These are phyloP conservation scores for Amblyjoppa proteus DNA, from an alignment of 2,888 invertebrate genomes.

Conservation along the genomic window DNA sequence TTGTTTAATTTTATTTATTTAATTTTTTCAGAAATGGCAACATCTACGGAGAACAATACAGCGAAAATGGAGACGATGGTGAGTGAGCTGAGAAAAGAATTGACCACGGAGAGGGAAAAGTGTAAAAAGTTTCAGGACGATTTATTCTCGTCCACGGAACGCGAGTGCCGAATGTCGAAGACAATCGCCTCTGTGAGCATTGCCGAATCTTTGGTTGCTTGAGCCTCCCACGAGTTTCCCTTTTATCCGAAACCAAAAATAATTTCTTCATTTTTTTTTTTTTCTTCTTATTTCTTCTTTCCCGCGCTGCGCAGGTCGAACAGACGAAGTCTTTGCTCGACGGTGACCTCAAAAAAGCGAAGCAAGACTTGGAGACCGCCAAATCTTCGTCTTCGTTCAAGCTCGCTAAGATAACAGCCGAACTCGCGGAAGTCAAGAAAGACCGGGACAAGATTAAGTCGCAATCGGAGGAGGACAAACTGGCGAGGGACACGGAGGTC, in stretches of 20 bases:
- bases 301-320: constrained; percentile 85
- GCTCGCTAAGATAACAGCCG: constrained; percentile 86
- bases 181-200: constrained; percentile 79
- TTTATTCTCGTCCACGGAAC: constrained; percentile 77
- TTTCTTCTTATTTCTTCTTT: constrained; percentile 28
- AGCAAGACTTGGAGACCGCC: constrained; percentile 87
- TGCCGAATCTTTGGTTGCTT: constrained; percentile 60
- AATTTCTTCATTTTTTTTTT: constrained; percentile 10
- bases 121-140: constrained; percentile 88
- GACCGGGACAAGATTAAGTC: constrained; percentile 89
- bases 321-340: constrained; percentile 87
- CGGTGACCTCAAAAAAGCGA: constrained; percentile 87
- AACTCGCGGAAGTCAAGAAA: constrained; percentile 86
- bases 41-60: constrained; percentile 84
- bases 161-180: constrained; percentile 80
- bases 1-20: constrained; percentile 12
- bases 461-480: constrained; percentile 90
- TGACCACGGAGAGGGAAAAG: constrained; percentile 87
- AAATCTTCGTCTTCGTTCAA: constrained; percentile 83
- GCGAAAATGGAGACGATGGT: constrained; percentile 88
- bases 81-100: constrained; percentile 87
- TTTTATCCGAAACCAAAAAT: neutral
- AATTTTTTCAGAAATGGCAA: constrained; percentile 84
- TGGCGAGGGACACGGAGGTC: constrained; percentile 92
- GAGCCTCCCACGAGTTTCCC: constrained; percentile 40